Conservation (phyloP, 2,797 vertebrate genomes). For the Anguilla anguilla region DNA sequence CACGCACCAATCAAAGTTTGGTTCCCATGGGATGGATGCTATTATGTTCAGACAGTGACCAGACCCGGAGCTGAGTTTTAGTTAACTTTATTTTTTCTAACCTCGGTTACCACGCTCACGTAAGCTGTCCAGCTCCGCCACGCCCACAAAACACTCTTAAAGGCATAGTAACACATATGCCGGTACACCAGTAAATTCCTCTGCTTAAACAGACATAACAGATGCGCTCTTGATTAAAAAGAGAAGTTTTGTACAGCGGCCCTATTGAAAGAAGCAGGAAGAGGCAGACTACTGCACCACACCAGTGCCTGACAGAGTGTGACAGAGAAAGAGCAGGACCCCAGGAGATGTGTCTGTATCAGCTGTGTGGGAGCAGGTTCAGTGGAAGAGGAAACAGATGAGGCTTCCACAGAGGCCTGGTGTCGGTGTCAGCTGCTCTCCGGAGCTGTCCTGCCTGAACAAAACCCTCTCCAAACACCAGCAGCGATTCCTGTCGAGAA, state of each 20-base stretch:
- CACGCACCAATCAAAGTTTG: not conserved
- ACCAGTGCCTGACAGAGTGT: not conserved
- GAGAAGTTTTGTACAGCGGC: not conserved
- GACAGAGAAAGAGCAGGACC: conserved; percentile 17
- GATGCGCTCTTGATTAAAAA: not conserved
- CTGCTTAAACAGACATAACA: no score
- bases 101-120: no score
- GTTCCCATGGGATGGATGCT: not conserved
- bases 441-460: not conserved
- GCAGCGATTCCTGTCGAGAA: not conserved
- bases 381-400: not conserved
- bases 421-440: not conserved
- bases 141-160: no score
- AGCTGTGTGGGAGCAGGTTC: conserved; percentile 17
- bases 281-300: not conserved
- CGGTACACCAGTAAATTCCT: no score
- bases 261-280: not conserved
- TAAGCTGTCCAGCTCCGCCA: no score
- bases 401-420: not conserved
- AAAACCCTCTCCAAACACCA: not conserved
- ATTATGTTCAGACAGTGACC: no score
- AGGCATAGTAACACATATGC: no score
- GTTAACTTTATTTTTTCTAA: no score
- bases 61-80: no score
- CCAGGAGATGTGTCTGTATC: conserved; percentile 22